phyloP scores from a whole-genome alignment of 2,113 vertebrate genomes.

The Melanerpes aurifrons region DNA sequence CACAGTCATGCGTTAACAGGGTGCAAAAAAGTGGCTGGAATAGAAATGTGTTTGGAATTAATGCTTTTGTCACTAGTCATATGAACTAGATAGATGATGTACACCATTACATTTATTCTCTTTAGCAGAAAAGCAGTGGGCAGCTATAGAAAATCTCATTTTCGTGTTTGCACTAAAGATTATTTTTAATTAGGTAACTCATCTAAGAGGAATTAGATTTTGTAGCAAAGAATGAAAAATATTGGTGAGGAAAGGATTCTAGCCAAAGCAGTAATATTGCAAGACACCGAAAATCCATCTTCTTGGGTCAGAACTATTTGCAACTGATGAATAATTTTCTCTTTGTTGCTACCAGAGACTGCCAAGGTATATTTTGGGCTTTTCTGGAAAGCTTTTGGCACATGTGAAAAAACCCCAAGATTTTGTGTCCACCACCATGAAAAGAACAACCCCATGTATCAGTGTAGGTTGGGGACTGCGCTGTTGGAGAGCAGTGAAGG shows the following conservation, averaged over 20 bases:
- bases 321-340: background rate
- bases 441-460: no score
- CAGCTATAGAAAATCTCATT: background rate
- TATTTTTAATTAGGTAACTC: background rate
- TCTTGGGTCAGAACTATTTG: background rate
- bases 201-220: background rate
- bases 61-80: background rate
- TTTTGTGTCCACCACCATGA: background rate
- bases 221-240: background rate
- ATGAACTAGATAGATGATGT: background rate
- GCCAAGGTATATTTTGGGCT: background rate
- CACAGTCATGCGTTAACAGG: background rate
- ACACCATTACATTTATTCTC: background rate
- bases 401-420: fast-evolving
- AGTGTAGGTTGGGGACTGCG: no score
- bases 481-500: no score
- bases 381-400: background rate
- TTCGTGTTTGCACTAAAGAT: background rate
- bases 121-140: background rate
- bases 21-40: conserved; percentile 29
- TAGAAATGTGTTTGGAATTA: conserved; percentile 1
- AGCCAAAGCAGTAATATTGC: background rate
- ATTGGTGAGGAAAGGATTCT: background rate
- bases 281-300: background rate
- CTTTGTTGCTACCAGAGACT: background rate